Conservation (phyloP, 2,888 invertebrate species). For the Scrobipalpa costella region DNA sequence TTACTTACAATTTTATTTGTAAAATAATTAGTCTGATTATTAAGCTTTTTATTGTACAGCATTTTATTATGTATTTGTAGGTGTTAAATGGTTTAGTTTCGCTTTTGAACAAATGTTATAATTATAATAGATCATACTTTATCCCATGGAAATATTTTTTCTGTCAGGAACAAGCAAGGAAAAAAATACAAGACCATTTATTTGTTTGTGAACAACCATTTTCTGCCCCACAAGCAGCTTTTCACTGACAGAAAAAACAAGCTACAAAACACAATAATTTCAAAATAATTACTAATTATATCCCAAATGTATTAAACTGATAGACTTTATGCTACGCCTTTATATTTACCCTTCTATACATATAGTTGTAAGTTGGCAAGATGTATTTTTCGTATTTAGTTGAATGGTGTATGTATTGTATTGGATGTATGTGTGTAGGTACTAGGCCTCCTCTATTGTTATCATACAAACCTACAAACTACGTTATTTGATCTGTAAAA, state of each 20-base stretch:
- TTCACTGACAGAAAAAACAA: background rate
- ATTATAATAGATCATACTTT: background rate
- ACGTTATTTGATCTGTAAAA: too few relatives aligned
- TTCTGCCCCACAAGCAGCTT: too few relatives aligned
- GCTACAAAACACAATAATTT: background rate
- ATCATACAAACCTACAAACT: background rate
- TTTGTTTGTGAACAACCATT: background rate
- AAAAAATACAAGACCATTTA: background rate
- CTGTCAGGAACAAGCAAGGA: background rate
- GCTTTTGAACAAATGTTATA: background rate
- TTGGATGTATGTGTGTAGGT: background rate
- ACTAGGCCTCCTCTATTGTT: background rate
- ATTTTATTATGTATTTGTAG: slow-evolving; percentile 26
- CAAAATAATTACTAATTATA: background rate
- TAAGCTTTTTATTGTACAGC: slow-evolving; percentile 31
- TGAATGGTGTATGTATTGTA: slow-evolving; percentile 38
- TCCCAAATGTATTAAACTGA: slow-evolving; percentile 32
- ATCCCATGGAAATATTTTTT: background rate
- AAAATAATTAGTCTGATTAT: slow-evolving; percentile 19
- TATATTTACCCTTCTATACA: slow-evolving; percentile 57
- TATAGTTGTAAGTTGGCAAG: slow-evolving; percentile 37
- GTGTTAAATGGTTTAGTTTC: slow-evolving; percentile 22
- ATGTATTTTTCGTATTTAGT: slow-evolving; percentile 47
- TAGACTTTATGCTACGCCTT: slow-evolving; percentile 65
- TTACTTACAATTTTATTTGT: background rate